A percentile compares a stretch with the other conserved stretches of the same genome.
phyloP scores from a whole-genome alignment of 2,113 vertebrate species.

The Tapirus terrestris region DNA sequence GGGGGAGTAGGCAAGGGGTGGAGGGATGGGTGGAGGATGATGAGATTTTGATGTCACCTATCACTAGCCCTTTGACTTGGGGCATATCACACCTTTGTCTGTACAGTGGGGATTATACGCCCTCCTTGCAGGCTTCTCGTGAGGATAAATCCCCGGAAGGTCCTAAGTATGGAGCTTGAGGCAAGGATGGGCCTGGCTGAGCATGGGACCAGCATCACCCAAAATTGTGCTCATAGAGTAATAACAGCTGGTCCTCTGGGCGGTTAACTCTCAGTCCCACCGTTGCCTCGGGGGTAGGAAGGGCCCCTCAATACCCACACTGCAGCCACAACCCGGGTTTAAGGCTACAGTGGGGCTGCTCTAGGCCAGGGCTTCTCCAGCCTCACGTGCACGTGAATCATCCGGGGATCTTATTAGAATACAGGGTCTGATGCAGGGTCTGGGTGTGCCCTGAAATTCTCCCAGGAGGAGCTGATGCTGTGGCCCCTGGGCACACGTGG shows the following conservation, averaged over 20 bases:
- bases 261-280: neutral
- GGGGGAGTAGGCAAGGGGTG: too few relatives aligned
- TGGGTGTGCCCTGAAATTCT: neutral
- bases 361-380: neutral
- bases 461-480: neutral
- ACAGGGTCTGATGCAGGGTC: neutral
- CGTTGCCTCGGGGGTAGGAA: constrained; percentile 49
- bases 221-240: neutral
- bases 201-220: neutral
- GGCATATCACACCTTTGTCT: neutral
- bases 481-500: neutral
- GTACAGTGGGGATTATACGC: neutral
- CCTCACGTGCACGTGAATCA: accelerated
- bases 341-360: neutral
- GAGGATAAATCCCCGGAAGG: neutral
- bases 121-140: neutral
- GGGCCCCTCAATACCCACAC: accelerated
- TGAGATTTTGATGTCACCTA: neutral
- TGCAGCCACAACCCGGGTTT: neutral
- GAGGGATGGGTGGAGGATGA: neutral
- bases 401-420: too few relatives aligned
- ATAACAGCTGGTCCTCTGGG: neutral
- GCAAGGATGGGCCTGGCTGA: neutral
- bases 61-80: neutral
- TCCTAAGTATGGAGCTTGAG: neutral